A percentile compares a stretch with the other conserved stretches of the same genome.
phyloP scores from a whole-genome alignment of 2,888 invertebrate species.

The Diloba caeruleocephala region DNA sequence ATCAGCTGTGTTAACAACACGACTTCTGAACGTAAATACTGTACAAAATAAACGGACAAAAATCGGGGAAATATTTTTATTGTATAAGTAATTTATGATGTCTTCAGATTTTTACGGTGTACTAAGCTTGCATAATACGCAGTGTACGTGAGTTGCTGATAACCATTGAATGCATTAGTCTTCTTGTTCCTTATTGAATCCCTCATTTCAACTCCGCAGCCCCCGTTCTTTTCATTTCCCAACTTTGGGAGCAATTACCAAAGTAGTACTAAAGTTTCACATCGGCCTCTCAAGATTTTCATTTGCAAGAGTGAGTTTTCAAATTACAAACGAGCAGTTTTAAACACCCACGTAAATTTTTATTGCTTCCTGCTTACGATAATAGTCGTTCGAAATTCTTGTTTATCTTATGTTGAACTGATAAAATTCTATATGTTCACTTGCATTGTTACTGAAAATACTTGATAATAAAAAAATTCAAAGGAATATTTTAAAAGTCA shows the following conservation, averaged over 20 bases:
- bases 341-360: constrained; percentile 39
- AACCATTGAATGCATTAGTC: constrained; percentile 52
- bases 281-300: constrained; percentile 74
- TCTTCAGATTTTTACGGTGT: not conserved
- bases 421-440: constrained; percentile 8
- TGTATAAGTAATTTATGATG: not conserved
- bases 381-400: constrained; percentile 11
- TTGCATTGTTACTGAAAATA: too few relatives aligned
- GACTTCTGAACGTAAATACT: too few relatives aligned
- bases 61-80: too few relatives aligned
- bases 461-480: constrained; percentile 3
- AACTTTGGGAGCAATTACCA: constrained; percentile 82
- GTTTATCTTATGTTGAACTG: not conserved
- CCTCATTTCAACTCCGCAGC: constrained; percentile 69
- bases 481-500: constrained; percentile 17
- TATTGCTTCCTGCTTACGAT: constrained; percentile 18
- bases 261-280: constrained; percentile 80
- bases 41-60: too few relatives aligned
- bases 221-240: constrained; percentile 70
- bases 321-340: constrained; percentile 70
- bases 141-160: constrained; percentile 19
- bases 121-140: constrained; percentile 5
- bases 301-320: constrained; percentile 73
- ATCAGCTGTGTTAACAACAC: too few relatives aligned
- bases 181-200: constrained; percentile 65